Conservation (phyloP, 2,888 invertebrate genomes). For the Acanthosepion pharaonis region DNA sequence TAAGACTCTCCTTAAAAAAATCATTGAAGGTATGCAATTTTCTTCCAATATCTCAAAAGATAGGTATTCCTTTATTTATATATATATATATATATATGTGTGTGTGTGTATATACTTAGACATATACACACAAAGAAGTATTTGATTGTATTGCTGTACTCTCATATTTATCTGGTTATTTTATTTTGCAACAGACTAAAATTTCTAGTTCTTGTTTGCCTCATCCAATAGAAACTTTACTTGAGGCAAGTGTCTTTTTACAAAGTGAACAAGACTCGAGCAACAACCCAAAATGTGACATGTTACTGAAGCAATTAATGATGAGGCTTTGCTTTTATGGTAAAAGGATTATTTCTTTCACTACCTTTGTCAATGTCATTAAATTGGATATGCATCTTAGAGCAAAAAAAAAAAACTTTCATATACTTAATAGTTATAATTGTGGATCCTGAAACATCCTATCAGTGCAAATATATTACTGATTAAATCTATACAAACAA, state of each 20-base stretch:
- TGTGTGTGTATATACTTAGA: no score
- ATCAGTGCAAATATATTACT: background rate
- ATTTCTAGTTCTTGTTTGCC: conserved; percentile 4
- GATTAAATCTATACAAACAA: no score
- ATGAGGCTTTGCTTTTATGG: background rate
- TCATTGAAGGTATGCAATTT: no score
- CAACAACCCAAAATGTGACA: background rate
- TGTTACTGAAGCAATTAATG: background rate
- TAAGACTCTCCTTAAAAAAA: background rate
- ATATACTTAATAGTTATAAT: background rate
- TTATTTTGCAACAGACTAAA: background rate
- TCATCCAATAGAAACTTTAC: background rate
- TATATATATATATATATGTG: no score
- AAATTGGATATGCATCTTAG: background rate
- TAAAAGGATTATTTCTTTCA: background rate
- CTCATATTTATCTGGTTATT: background rate
- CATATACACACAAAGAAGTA: background rate
- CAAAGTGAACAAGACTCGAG: background rate
- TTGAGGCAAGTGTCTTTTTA: conserved; percentile 4
- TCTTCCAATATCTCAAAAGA: no score
- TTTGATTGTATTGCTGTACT: background rate
- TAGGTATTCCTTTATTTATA: no score
- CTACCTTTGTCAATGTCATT: background rate
- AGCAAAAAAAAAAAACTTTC: background rate
- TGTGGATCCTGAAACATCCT: background rate